phyloP scores from a whole-genome alignment of 2,888 invertebrate genomes.

The Chelonus formosanus region DNA sequence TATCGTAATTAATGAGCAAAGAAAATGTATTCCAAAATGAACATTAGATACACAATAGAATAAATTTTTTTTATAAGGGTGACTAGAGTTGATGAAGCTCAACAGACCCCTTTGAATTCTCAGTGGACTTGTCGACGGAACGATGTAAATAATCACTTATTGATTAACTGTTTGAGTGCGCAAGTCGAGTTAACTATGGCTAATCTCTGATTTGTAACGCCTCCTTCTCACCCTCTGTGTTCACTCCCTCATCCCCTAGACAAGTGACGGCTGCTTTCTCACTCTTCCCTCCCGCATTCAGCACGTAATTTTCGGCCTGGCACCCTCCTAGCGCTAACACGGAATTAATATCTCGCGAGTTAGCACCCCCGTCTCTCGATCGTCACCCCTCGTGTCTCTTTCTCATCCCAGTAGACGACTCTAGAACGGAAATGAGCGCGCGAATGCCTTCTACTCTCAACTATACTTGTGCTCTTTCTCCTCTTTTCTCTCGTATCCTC shows the following conservation, averaged over 20 bases:
- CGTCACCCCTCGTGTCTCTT: slow-evolving; percentile 33
- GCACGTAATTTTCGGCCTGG: slow-evolving; percentile 46
- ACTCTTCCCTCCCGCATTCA: slow-evolving; percentile 25
- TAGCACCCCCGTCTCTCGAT: slow-evolving; percentile 49
- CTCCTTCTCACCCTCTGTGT: slow-evolving; percentile 48
- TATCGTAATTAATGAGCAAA: too few relatives aligned
- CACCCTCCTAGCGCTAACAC: slow-evolving; percentile 63
- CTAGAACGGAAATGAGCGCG: slow-evolving; percentile 64
- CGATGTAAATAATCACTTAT: slow-evolving; percentile 64
- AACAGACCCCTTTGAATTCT: slow-evolving; percentile 13
- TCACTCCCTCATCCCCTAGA: slow-evolving; percentile 9
- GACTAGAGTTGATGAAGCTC: background rate
- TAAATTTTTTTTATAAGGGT: background rate
- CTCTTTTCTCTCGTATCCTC: slow-evolving; percentile 32
- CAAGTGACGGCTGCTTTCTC: slow-evolving; percentile 26
- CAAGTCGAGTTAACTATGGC: slow-evolving; percentile 65
- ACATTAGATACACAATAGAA: background rate
- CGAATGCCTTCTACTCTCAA: slow-evolving; percentile 61
- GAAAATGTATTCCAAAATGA: slow-evolving; percentile 1
- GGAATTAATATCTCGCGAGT: slow-evolving; percentile 66
- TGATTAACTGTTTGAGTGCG: slow-evolving; percentile 66
- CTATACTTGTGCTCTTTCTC: slow-evolving; percentile 32
- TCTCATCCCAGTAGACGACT: slow-evolving; percentile 35
- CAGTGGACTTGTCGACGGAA: slow-evolving; percentile 18
- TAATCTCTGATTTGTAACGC: slow-evolving; percentile 65